Conservation (phyloP, 2,797 vertebrate genomes). For the Salarias fasciatus region DNA sequence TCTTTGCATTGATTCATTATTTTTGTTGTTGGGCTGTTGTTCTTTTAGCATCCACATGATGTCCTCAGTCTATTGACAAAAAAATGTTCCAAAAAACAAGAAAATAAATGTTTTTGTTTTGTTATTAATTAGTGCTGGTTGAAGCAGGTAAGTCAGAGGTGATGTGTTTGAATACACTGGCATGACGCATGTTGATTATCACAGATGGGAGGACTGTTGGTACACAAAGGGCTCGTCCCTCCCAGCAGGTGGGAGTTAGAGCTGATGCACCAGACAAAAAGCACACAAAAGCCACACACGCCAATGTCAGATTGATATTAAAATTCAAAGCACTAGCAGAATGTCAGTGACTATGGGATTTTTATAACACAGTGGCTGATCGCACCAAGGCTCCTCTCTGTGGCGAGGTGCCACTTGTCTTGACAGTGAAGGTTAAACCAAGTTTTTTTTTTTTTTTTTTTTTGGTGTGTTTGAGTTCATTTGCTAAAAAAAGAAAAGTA, state of each 20-base stretch:
- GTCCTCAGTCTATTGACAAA: constrained; percentile 52
- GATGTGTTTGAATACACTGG: background rate
- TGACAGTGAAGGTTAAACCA: constrained; percentile 1
- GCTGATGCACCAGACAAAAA: constrained; percentile 1
- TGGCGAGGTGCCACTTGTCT: background rate
- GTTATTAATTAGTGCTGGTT: no score
- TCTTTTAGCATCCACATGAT: constrained; percentile 59
- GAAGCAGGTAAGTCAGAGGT: no score
- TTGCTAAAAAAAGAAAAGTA: no score
- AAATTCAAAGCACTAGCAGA: constrained; percentile 24
- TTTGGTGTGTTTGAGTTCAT: no score
- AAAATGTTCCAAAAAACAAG: background rate
- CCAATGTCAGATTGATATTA: constrained; percentile 19
- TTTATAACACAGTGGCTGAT: background rate
- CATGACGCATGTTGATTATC: background rate
- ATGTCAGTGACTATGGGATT: constrained; percentile 12
- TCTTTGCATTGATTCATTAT: background rate
- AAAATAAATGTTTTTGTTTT: no score
- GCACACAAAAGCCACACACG: constrained; percentile 1
- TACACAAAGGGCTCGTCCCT: background rate
- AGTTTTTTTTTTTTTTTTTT: no score
- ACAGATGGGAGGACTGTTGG: background rate
- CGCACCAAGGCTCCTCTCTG: background rate
- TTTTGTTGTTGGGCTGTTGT: constrained; percentile 22
- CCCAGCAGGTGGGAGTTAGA: constrained; percentile 11